Percentiles rank a stretch among this genome's conserved stretches.
Evolutionary conservation across 2,888 invertebrate species (phyloP).

Genomic region (Isoperla grammatica): DNA sequence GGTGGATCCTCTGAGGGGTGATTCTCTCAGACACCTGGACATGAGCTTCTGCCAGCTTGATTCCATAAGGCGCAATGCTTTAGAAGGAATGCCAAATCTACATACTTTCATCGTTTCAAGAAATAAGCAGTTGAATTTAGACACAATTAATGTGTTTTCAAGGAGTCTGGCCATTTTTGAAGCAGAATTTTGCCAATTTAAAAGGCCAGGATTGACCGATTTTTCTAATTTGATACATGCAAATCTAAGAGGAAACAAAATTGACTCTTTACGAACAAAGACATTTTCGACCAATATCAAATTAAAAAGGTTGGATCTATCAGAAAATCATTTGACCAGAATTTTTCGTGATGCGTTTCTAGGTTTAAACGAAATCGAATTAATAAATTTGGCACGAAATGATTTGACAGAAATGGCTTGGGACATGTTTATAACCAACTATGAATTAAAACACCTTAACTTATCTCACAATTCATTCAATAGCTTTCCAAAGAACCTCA

Average conservation of each 20-base stretch:
- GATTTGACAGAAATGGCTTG: conserved; percentile 9
- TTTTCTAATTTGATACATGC: conserved; percentile 17
- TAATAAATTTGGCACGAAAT: conserved; percentile 19
- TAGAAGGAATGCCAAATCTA: conserved; percentile 13
- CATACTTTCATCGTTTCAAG: conserved; percentile 5
- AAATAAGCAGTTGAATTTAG: conserved; percentile 10
- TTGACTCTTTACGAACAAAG: neutral
- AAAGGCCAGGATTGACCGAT: conserved; percentile 3
- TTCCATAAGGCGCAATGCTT: conserved; percentile 7
- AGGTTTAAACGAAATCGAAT: conserved; percentile 5
- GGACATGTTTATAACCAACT: conserved; percentile 20
- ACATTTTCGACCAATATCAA: conserved; percentile 12
- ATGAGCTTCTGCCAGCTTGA: conserved; percentile 19
- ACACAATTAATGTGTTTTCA: conserved; percentile 6
- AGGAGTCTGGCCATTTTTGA: conserved; percentile 15
- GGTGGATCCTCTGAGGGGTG: neutral
- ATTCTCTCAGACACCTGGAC: conserved; percentile 12
- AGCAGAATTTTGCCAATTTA: conserved; percentile 17
- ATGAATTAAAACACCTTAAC: conserved; percentile 51
- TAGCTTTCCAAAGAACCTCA: conserved; percentile 45
- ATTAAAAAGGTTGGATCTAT: conserved; percentile 17
- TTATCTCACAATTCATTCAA: conserved; percentile 58
- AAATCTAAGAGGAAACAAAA: conserved; percentile 21
- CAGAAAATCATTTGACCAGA: conserved; percentile 11
- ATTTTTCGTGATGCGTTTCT: conserved; percentile 13